Base-by-base conservation (phyloP, 2,797 vertebrate species). In the Erpetoichthys calabaricus region DNA sequence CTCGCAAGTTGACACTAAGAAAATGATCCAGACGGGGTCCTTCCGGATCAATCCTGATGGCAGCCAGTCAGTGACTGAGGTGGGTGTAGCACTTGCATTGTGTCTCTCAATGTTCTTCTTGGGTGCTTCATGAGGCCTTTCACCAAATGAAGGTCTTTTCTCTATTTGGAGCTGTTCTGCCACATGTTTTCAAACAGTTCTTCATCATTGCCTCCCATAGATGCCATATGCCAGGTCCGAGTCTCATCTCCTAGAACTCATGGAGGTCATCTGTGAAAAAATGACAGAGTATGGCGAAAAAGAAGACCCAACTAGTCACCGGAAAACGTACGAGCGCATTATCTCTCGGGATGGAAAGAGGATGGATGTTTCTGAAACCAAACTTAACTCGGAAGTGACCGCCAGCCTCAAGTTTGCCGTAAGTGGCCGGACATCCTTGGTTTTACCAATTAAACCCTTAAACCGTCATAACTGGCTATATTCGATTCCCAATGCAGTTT, bases 11-110 rank as follows among this genome's bases (percentile, higher is more conserved):
- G 94, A 98, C 59, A 91, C 92, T 42, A 89, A 89, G 77, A 98
- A 92, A 74, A 92, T 85, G 73, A 92, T 94, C 77, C 89, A 97
- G 77, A 91, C 90, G 2, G 94, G 93, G 60, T 97, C 95, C 1
- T 98, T 94, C 70, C 83, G 92, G 58, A 96, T 98, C 78, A 98
- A 97, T 67, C 94, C 94, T 0, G 94, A 98, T 5, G 95, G 95
- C 65, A 94, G 89, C 72, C 94, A 97, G 72, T 94, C 91, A 2
- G 80, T 94, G 43, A 83, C 83, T 74, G 94, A 97, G 88, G 95
- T 96, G 76, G 85, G 69, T 8, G 3, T 57, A 59, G 25, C n/a
- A n/a, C n/a, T n/a, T n/a, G n/a, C 45, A 5, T 5, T 5, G 42
- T 55, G 54, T 44, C 42, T 8, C 3, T 4, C 8, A 42, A 25